Conservation (phyloP, 2,113 vertebrate species). For the Pao palembangensis region DNA sequence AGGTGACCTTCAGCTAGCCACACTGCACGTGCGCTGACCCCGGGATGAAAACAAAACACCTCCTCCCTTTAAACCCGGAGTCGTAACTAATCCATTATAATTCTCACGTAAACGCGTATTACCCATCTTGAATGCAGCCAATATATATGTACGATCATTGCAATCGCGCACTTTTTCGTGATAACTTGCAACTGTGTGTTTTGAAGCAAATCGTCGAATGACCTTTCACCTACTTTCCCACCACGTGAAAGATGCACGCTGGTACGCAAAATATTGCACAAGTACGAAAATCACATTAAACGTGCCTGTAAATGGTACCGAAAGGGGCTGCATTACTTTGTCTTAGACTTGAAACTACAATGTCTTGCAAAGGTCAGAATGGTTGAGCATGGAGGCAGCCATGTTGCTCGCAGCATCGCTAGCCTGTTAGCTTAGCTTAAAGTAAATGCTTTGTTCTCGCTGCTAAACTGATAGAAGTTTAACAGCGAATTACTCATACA, state of each 20-base stretch:
- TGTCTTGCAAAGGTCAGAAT: constrained; percentile 78
- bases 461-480: neutral
- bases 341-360: constrained; percentile 19
- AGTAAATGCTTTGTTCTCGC: constrained; percentile 49
- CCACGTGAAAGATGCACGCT: neutral
- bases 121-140: rapidly evolving
- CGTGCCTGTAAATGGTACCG: rapidly evolving
- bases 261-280: rapidly evolving
- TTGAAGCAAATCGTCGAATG: constrained; percentile 20
- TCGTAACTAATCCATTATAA: neutral
- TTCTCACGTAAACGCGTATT: too few relatives aligned
- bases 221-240: constrained; percentile 75
- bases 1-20: constrained; percentile 63
- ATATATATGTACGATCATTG: neutral
- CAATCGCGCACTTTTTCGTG: neutral
- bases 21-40: constrained; percentile 53
- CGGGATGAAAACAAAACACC: constrained; percentile 55
- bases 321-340: rapidly evolving
- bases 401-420: constrained; percentile 66
- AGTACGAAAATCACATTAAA: neutral
- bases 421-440: constrained; percentile 34
- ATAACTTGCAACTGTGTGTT: neutral
- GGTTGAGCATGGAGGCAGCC: constrained; percentile 78
- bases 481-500: neutral
- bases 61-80: neutral